These are phyloP conservation scores for Exephanes ischioxanthus DNA, from an alignment of 2,888 invertebrate species.

Conservation along the genomic window DNA sequence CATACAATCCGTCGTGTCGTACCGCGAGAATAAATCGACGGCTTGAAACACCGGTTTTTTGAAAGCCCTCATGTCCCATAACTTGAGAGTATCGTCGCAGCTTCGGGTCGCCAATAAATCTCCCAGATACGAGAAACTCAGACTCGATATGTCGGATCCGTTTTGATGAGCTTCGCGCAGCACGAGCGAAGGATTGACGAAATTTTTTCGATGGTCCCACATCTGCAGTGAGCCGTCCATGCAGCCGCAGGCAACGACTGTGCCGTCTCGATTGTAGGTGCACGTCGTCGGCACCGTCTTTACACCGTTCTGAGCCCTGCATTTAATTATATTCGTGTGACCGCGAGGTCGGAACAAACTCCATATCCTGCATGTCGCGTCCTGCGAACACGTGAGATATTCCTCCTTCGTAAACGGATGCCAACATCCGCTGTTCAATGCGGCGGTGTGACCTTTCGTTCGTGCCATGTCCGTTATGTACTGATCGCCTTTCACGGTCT, in stretches of 20 bases:
- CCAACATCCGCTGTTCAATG: conserved; percentile 95
- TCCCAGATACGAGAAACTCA: conserved; percentile 96
- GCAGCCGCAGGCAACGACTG: conserved; percentile 95
- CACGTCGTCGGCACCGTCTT: conserved; percentile 95
- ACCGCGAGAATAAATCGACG: conserved; percentile 91
- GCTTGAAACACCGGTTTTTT: conserved; percentile 91
- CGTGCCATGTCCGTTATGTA: conserved; percentile 97
- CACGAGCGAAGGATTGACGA: conserved; percentile 93
- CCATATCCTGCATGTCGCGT: conserved; percentile 98
- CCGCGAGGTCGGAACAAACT: conserved; percentile 91
- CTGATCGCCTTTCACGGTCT: conserved; percentile 97
- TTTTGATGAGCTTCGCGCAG: conserved; percentile 93
- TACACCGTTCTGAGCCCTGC: conserved; percentile 93
- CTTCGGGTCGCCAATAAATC: conserved; percentile 92
- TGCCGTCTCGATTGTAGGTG: conserved; percentile 93
- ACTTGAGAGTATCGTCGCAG: conserved; percentile 96
- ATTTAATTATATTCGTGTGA: conserved; percentile 94
- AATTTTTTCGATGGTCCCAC: conserved; percentile 97
- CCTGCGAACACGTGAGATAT: conserved; percentile 97
- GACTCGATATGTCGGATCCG: conserved; percentile 92
- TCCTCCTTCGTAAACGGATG: conserved; percentile 96
- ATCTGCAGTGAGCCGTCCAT: conserved; percentile 98
- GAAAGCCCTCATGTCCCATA: conserved; percentile 96
- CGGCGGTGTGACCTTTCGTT: conserved; percentile 97
- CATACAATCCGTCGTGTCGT: conserved; percentile 91